These are phyloP conservation scores for Drosophila multiciliata DNA, from an alignment of 2,888 invertebrate genomes.

Conservation along the genomic window DNA sequence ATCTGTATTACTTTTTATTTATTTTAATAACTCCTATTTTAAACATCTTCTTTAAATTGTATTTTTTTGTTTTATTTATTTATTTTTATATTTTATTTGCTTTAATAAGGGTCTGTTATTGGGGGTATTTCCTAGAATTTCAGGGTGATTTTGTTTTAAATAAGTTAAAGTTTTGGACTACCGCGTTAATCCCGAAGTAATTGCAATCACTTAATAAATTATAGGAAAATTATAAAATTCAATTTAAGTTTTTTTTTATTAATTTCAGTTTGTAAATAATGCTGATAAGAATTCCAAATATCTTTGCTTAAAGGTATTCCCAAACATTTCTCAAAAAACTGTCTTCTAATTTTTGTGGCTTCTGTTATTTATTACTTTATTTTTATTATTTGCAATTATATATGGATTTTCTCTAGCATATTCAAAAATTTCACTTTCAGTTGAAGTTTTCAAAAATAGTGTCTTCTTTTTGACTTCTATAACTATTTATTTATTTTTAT, in stretches of 20 bases:
- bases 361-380: too few relatives aligned
- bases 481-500: not conserved
- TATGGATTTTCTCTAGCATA: too few relatives aligned
- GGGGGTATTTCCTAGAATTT: not conserved
- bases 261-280: not conserved
- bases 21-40: not conserved
- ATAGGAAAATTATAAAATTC: not conserved
- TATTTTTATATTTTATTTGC: not conserved
- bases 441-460: not conserved
- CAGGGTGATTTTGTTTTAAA: fast-evolving
- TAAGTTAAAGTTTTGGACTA: not conserved
- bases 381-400: not conserved
- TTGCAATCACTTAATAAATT: not conserved
- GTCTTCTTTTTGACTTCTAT: not conserved
- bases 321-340: fast-evolving
- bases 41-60: not conserved
- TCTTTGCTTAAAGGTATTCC: not conserved
- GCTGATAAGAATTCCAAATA: not conserved
- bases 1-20: not conserved
- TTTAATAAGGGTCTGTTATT: not conserved
- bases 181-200: not conserved
- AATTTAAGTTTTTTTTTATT: not conserved
- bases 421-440: not conserved
- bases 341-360: too few relatives aligned
- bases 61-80: not conserved